Base-by-base conservation (phyloP, 2,113 vertebrate genomes). In the Ceuthmochares aereus region DNA sequence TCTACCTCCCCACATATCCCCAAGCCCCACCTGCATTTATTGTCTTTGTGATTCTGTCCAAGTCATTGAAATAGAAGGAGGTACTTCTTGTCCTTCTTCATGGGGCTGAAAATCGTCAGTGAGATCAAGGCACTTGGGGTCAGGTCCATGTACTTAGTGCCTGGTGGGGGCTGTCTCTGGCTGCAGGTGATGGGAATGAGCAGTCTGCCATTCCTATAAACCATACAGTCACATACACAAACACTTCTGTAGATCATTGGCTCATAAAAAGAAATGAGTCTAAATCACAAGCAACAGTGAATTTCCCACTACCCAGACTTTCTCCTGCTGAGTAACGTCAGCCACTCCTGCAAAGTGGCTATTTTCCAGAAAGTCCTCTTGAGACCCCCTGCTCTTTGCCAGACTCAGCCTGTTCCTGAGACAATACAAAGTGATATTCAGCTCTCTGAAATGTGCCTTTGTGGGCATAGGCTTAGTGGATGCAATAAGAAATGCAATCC, bases 11-110 rank as follows among this genome's bases (percentile, higher is more conserved):
- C 15, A 4, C 47, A 10, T 49, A 21, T 19, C 21, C 47, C 47
- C 20, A 5, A 21, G 20, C 1, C 23, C 2, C 1, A 7, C 1
- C 10, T 12, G 21, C 7, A 1, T 63, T 64, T 55, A 52, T 23
- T 36, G n/a, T 14, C 52, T 75, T 67, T 42, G 17, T 47, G 6
- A 63, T 2, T 8, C 23, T 51, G 26, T 43, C n/a, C 70, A 82
- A 19, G 5, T 2, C 3, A 26, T 60, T 76, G 73, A 47, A 90
- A 30, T 9, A 9, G 5, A 42, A 43, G 20, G 11, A 66, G 4
- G 10, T 8, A 74, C n/a, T 15, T 27, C 30, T 23, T 27, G 32
- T n/a, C 26, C 26, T 63, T 4, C 67, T 69, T 55, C 29, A 62
- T 9, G 67, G 32, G 18, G 18, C 29, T 82, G 34, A 68, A 83